Evolutionary conservation across 1,140 invertebrate genomes (phyloP).

Genomic region (Episyrphus balteatus): DNA sequence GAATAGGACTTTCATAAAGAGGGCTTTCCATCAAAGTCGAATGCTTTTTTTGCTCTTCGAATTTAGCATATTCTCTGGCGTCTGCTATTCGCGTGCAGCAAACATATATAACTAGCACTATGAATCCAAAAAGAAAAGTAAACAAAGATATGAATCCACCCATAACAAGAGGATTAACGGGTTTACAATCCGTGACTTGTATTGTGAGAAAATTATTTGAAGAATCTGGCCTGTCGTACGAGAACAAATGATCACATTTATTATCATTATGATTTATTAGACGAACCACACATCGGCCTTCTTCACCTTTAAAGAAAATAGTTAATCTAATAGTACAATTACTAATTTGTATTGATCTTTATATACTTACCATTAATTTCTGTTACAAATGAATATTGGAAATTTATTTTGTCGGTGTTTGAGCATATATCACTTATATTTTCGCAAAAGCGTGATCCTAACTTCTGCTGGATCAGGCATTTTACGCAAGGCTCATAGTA

Average conservation of each 20-base stretch:
- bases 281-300: constrained; percentile 33
- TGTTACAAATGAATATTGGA: constrained; percentile 16
- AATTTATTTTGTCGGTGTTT: constrained; percentile 14
- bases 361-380: constrained; percentile 9
- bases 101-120: constrained; percentile 36
- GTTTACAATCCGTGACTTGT: constrained; percentile 33
- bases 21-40: constrained; percentile 40
- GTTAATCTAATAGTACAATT: not conserved
- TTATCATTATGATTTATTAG: constrained; percentile 34
- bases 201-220: constrained; percentile 31
- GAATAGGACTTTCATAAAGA: constrained; percentile 43
- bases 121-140: constrained; percentile 37
- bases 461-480: constrained; percentile 23
- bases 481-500: constrained; percentile 32
- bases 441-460: constrained; percentile 13
- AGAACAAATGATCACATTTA: constrained; percentile 41
- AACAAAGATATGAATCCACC: constrained; percentile 34
- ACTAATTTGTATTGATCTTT: no score
- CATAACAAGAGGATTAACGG: constrained; percentile 16
- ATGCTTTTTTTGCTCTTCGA: constrained; percentile 36
- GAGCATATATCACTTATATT: constrained; percentile 22
- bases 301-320: constrained; percentile 7
- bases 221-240: constrained; percentile 33
- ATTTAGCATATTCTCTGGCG: constrained; percentile 40
- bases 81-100: constrained; percentile 38